These are phyloP conservation scores for Buceros bicornis DNA, from an alignment of 2,797 vertebrate species.

Conservation along the genomic window DNA sequence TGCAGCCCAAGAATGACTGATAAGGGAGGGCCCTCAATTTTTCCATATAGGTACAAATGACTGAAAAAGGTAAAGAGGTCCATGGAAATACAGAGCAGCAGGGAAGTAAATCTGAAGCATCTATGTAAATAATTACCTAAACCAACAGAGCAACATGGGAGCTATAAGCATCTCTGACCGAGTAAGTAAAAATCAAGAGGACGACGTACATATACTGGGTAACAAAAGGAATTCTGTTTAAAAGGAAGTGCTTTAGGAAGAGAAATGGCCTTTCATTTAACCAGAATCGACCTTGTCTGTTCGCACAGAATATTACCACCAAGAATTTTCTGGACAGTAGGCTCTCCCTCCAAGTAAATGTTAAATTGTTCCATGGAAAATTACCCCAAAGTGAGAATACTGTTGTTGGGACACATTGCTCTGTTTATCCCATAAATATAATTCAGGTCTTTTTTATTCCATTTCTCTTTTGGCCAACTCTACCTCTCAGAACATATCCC, in stretches of 20 bases:
- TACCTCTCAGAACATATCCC: neutral
- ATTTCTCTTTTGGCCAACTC: neutral
- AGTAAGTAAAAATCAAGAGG: neutral
- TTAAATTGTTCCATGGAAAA: neutral
- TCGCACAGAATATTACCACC: neutral
- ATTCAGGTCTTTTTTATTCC: neutral
- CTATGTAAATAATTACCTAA: neutral
- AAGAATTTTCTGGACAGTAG: neutral
- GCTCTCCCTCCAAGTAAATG: neutral
- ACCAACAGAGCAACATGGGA: neutral
- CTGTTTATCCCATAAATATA: accelerated
- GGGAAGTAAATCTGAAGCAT: neutral
- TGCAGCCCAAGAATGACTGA: neutral
- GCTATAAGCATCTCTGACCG: neutral
- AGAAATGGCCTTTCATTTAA: neutral
- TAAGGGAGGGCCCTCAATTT: neutral
- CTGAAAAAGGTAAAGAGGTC: neutral
- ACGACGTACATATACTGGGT: neutral
- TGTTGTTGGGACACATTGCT: neutral
- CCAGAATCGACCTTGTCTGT: neutral
- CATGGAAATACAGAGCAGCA: neutral
- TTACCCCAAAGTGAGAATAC: neutral
- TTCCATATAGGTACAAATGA: neutral
- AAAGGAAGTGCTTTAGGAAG: accelerated
- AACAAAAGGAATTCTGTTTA: neutral